Evolutionary conservation across 1,140 invertebrate genomes (phyloP).

Genomic region (Lineus longissimus): DNA sequence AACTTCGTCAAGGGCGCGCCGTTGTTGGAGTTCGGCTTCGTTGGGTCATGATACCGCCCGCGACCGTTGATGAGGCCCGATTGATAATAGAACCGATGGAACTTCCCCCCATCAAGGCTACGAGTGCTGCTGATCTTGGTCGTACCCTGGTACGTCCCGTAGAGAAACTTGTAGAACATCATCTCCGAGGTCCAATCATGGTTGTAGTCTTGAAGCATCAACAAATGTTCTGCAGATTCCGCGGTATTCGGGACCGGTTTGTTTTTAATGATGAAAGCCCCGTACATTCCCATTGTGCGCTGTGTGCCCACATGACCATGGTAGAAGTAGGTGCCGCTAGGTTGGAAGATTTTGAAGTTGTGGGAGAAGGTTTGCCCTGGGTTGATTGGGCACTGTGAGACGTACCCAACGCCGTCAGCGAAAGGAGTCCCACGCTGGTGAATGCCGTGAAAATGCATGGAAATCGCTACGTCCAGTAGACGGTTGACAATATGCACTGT

Average conservation of each 20-base stretch:
- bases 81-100: slow-evolving; percentile 27
- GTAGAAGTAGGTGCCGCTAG: slow-evolving; percentile 79
- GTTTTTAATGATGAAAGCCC: too few species aligned
- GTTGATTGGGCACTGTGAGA: background rate
- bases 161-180: slow-evolving; percentile 67
- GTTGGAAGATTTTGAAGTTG: slow-evolving; percentile 1
- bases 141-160: slow-evolving; percentile 76
- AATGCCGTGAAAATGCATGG: background rate
- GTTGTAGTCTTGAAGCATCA: slow-evolving; percentile 72
- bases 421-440: background rate
- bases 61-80: slow-evolving; percentile 11
- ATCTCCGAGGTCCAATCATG: slow-evolving; percentile 40
- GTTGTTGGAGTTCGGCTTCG: too few species aligned
- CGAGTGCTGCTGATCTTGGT: slow-evolving; percentile 67
- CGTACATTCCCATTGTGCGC: slow-evolving; percentile 71
- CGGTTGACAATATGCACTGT: background rate
- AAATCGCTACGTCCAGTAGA: background rate
- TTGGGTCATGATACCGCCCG: background rate
- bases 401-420: background rate
- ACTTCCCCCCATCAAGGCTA: slow-evolving; percentile 43
- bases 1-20: background rate
- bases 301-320: slow-evolving; percentile 84
- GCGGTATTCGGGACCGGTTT: too few species aligned
- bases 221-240: too few species aligned
- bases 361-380: background rate